Base-by-base conservation (phyloP, 2,888 invertebrate species). In the Patella pellucida region DNA sequence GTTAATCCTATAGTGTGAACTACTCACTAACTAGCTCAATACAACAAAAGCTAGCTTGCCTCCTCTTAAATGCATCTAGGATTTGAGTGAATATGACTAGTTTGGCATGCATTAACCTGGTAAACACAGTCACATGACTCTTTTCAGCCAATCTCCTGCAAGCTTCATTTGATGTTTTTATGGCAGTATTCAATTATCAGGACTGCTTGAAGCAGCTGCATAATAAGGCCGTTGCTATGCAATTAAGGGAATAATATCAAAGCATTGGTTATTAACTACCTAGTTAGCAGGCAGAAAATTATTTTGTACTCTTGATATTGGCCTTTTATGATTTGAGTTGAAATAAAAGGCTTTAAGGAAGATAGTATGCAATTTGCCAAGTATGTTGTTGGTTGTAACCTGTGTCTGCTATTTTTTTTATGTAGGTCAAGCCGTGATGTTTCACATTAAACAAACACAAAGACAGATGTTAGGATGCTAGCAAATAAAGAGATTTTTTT, bases 21-120 rank as follows among this genome's bases (percentile, higher is more conserved):
- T 62, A 62, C 62, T 62, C 62, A 62, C 62, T 62, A 62, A 62
- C 14, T 62, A 62, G 62, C 19, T 62, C 62, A 19, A 62, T 23
- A 19, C 62, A 23, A 62, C 19, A 19, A 62, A 62, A 62, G 62
- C 62, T 23, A 62, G 62, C 62, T 62, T 62, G 62, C 62, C 62
- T 62, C 23, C 62, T 62, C 19, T 62, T 62, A 62, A 62, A 62
- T 62, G 62, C 62, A 62, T 62, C 62, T 62, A 19, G 23, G 62
- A 62, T 62, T 62, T 62, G 62, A 62, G 62, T 62, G 62, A 62
- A 62, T 62, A 62, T 62, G 62, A 62, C 62, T 62, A 62, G 62
- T 62, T 62, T 62, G 62, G 62, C 62, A 62, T 62, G 62, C 62
- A 62, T 62, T 62, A 62, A 62, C 62, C 62, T 62, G 62, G 23